A percentile compares a stretch with the other conserved stretches of the same genome.
These are phyloP conservation scores for Echinometra lucunter DNA, from an alignment of 53 echinoderm and acorn worm genomes.

Conservation along the genomic window DNA sequence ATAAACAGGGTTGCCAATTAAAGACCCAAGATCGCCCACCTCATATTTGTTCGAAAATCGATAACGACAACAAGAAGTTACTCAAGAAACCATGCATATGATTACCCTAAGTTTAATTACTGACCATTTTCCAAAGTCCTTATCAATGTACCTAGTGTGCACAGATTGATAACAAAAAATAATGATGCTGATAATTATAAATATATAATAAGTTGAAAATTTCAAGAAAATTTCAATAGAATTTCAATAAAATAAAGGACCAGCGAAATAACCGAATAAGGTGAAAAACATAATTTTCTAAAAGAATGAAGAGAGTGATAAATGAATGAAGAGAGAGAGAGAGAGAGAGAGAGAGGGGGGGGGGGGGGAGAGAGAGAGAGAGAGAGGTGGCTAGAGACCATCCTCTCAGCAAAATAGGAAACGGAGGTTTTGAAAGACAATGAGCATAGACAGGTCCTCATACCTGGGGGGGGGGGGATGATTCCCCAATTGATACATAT, in stretches of 20 bases:
- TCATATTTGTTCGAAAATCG: constrained; percentile 4
- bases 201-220: too few relatives aligned
- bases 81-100: not conserved
- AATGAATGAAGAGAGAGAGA: not conserved
- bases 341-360: not conserved
- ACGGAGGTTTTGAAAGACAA: too few relatives aligned
- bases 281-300: too few relatives aligned
- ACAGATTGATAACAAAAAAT: not conserved
- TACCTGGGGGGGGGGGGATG: too few relatives aligned
- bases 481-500: too few relatives aligned
- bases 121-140: not conserved
- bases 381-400: not conserved
- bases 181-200: not conserved
- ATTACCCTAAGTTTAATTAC: not conserved
- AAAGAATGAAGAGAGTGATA: too few relatives aligned
- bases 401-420: too few relatives aligned
- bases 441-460: too few relatives aligned
- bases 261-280: too few relatives aligned
- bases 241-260: too few relatives aligned
- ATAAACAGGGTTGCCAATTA: constrained; percentile 13
- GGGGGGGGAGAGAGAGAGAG: not conserved
- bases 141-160: not conserved
- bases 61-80: not conserved
- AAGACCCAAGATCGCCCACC: not conserved
- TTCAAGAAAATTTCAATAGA: too few relatives aligned